Evolutionary conservation across 2,113 vertebrate genomes (phyloP).

Genomic region (Arenaria interpres): DNA sequence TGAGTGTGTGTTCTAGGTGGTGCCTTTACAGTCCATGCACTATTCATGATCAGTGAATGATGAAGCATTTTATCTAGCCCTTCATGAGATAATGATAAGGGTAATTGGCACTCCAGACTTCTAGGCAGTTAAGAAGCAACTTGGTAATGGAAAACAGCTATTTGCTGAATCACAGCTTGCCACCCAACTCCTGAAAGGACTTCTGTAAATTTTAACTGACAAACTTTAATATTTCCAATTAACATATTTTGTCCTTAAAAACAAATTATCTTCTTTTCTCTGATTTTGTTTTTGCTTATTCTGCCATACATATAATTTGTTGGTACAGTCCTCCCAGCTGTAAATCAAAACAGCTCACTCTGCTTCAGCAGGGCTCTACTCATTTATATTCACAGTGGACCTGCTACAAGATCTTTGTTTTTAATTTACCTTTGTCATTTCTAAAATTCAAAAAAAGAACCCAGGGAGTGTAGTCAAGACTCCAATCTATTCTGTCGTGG

Average conservation of each 20-base stretch:
- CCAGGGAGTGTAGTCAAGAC: background rate
- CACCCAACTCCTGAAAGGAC: background rate
- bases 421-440: background rate
- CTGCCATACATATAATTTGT: background rate
- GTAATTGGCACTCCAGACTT: slow-evolving; percentile 10
- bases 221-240: background rate
- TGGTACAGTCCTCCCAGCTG: background rate
- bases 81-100: background rate
- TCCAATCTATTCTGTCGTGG: background rate
- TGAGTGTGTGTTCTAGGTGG: background rate
- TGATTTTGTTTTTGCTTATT: background rate
- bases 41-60: slow-evolving; percentile 6
- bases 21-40: background rate
- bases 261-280: background rate
- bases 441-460: background rate
- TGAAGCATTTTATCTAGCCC: background rate
- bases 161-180: background rate
- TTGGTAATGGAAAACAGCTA: background rate
- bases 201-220: background rate
- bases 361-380: background rate
- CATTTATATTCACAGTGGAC: background rate
- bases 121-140: background rate
- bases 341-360: background rate
- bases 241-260: slow-evolving; percentile 7
- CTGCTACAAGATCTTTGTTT: background rate